Evolutionary conservation across 2,888 invertebrate species (phyloP).

Genomic region (Brachypterus glaber): DNA sequence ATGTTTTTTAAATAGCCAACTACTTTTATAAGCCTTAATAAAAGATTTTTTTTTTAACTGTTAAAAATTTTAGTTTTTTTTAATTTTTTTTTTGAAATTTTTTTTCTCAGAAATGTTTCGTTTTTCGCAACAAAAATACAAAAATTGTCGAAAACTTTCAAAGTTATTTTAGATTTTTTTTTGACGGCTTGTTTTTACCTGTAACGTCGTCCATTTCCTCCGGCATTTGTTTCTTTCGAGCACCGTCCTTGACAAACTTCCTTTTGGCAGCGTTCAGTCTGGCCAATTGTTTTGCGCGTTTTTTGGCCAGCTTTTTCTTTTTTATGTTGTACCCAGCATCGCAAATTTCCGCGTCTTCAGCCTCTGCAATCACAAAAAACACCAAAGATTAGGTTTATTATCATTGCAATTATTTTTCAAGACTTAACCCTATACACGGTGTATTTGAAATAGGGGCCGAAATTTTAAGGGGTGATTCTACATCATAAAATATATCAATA

Average conservation of each 20-base stretch:
- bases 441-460: too few species aligned
- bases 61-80: too few species aligned
- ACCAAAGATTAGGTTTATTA: not conserved
- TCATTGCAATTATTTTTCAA: not conserved
- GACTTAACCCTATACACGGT: too few species aligned
- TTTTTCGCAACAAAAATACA: too few species aligned
- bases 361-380: conserved; percentile 34
- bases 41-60: too few species aligned
- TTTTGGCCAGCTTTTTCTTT: conserved; percentile 9
- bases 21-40: too few species aligned
- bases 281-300: conserved; percentile 15
- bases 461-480: too few species aligned
- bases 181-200: not conserved
- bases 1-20: too few species aligned
- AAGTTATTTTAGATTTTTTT: conserved; percentile 6
- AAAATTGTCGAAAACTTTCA: too few species aligned
- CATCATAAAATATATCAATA: too few species aligned
- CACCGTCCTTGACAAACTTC: conserved; percentile 11
- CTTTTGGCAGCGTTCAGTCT: conserved; percentile 12
- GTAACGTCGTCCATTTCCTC: conserved; percentile 4
- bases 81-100: too few species aligned
- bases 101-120: too few species aligned
- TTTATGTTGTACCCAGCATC: conserved; percentile 47
- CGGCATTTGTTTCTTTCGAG: conserved; percentile 12
- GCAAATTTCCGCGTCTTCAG: conserved; percentile 44